A percentile compares a stretch with the other conserved stretches of the same genome.
Conservation (phyloP, 1,140 invertebrate species). For the Augochlora pura region DNA sequence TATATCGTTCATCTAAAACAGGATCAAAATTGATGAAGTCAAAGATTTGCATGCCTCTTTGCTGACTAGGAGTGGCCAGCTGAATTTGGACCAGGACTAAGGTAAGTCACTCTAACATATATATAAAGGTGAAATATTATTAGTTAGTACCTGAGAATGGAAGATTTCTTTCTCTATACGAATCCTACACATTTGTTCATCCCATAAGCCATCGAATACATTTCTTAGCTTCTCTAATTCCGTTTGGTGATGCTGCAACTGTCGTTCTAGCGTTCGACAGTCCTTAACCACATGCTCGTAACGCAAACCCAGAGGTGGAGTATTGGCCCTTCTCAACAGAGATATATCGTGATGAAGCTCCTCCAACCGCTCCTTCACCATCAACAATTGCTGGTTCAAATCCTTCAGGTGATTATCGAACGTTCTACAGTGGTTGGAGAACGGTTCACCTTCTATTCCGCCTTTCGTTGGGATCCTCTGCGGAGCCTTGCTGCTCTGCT, state of each 20-base stretch:
- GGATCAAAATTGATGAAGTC: not conserved
- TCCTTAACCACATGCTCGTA: conserved; percentile 83
- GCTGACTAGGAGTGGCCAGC: no score
- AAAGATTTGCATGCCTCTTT: no score
- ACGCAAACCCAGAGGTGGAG: conserved; percentile 81
- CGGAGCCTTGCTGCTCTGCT: conserved; percentile 69
- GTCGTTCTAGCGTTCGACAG: conserved; percentile 83
- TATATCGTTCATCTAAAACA: conserved; percentile 84
- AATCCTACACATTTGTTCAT: conserved; percentile 85
- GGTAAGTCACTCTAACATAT: no score
- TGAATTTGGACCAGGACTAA: no score
- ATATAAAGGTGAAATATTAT: no score
- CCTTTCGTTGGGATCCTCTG: conserved; percentile 69
- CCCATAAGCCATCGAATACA: conserved; percentile 85
- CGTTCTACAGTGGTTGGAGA: conserved; percentile 84
- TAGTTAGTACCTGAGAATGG: conserved; percentile 80
- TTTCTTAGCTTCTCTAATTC: conserved; percentile 84
- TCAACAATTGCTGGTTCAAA: conserved; percentile 83
- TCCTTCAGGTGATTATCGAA: conserved; percentile 85
- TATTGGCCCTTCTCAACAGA: conserved; percentile 81
- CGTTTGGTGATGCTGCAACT: conserved; percentile 83
- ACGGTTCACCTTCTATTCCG: conserved; percentile 78
- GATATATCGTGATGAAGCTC: conserved; percentile 84
- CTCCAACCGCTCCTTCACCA: conserved; percentile 83
- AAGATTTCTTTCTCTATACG: conserved; percentile 86